These are phyloP conservation scores for Condylura cristata DNA, from an alignment of 2,113 vertebrate species.

Conservation along the genomic window DNA sequence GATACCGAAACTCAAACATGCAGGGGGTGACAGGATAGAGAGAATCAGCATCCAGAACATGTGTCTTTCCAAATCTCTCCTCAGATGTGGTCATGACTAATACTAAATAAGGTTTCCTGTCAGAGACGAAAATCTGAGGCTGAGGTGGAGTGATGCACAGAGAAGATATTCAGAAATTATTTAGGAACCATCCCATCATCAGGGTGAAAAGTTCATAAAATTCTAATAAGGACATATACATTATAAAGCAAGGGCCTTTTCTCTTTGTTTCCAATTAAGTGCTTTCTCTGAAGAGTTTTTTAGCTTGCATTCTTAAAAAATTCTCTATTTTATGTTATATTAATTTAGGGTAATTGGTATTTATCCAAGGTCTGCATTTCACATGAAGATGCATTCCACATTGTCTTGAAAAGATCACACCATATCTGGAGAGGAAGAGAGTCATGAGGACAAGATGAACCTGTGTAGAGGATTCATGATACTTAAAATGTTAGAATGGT, in stretches of 20 bases:
- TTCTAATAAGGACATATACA: not conserved
- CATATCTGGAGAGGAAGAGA: not conserved
- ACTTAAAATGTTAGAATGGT: not conserved
- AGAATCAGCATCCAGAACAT: not conserved
- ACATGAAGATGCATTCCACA: not conserved
- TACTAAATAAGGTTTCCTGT: not conserved
- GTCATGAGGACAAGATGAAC: not conserved
- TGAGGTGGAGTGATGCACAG: not conserved
- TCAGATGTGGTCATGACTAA: not conserved
- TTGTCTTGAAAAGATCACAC: not conserved
- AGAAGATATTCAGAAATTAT: not conserved
- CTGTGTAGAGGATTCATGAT: fast-evolving
- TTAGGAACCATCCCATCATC: not conserved
- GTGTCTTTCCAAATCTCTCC: not conserved
- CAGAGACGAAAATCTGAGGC: fast-evolving
- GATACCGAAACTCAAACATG: not conserved
- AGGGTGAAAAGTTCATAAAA: not conserved
- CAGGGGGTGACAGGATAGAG: not conserved
- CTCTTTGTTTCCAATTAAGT: not conserved
- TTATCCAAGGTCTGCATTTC: not conserved
- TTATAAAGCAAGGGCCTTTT: not conserved
- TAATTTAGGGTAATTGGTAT: not conserved
- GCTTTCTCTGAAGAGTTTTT: not conserved
- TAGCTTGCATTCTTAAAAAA: not conserved
- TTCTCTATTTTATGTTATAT: not conserved